A percentile compares a stretch with the other conserved stretches of the same genome.
These are phyloP conservation scores for Odontamblyopus rebecca DNA, from an alignment of 2,797 vertebrate genomes.

Conservation along the genomic window DNA sequence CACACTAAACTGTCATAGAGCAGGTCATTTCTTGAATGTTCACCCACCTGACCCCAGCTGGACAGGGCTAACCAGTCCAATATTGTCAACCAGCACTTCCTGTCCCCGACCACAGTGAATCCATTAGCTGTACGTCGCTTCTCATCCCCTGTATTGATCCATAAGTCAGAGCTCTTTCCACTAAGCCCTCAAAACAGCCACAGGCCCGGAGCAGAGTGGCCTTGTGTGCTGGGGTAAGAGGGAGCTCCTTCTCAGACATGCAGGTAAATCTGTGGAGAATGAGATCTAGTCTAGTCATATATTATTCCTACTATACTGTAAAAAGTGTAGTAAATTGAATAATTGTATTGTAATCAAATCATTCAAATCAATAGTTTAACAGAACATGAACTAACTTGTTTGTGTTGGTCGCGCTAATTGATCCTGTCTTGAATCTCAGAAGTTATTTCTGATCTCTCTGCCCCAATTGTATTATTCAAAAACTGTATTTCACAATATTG, in stretches of 20 bases:
- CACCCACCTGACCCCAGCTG: slow-evolving; percentile 24
- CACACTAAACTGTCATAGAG: background rate
- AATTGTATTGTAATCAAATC: too few relatives aligned
- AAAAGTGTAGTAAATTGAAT: too few relatives aligned
- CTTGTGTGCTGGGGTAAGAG: slow-evolving; percentile 28
- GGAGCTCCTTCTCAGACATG: slow-evolving; percentile 21
- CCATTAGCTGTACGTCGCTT: slow-evolving; percentile 68
- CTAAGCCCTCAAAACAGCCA: slow-evolving; percentile 21
- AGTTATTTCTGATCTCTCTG: too few relatives aligned
- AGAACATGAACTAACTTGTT: background rate
- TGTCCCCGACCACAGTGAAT: slow-evolving; percentile 64
- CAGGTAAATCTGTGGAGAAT: slow-evolving; percentile 23
- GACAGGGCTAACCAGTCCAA: slow-evolving; percentile 46
- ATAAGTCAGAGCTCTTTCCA: slow-evolving; percentile 39
- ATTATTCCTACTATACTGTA: too few relatives aligned
- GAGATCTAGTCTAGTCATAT: slow-evolving; percentile 3
- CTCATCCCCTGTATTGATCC: slow-evolving; percentile 73
- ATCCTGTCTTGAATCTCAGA: too few relatives aligned
- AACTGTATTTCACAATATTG: background rate
- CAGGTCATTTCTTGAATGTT: slow-evolving; percentile 31
- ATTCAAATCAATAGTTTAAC: too few relatives aligned
- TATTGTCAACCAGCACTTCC: slow-evolving; percentile 61
- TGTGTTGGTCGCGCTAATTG: background rate
- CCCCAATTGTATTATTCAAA: too few relatives aligned
- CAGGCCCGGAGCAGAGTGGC: slow-evolving; percentile 15